These are phyloP conservation scores for Erinaceus europaeus DNA, from an alignment of 2,113 vertebrate species.

Conservation along the genomic window DNA sequence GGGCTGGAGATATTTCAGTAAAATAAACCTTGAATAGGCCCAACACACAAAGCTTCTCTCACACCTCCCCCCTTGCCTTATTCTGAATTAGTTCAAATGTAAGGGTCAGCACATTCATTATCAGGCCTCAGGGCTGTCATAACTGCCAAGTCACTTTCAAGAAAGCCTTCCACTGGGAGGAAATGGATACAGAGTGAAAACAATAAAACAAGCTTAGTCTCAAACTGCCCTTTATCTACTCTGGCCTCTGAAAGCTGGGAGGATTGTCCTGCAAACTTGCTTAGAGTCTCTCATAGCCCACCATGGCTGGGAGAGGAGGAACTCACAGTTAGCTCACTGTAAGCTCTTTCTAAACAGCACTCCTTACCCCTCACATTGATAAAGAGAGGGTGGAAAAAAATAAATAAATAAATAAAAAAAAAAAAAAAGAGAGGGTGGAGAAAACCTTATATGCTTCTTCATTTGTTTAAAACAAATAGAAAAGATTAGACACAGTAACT, in stretches of 20 bases:
- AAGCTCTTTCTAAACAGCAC: background rate
- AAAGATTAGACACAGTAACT: background rate
- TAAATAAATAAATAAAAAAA: too few relatives aligned
- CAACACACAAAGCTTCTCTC: background rate
- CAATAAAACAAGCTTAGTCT: background rate
- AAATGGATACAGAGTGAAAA: background rate
- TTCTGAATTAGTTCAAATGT: background rate
- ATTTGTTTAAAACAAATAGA: constrained; percentile 5
- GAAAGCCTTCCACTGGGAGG: background rate
- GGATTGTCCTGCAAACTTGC: too few relatives aligned
- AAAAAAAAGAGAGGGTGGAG: too few relatives aligned
- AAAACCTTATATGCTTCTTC: background rate
- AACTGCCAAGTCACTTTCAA: background rate
- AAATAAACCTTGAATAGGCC: background rate
- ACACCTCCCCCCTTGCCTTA: background rate
- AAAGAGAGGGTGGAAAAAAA: too few relatives aligned
- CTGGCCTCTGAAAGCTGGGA: background rate
- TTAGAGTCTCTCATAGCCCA: background rate
- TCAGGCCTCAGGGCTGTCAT: background rate
- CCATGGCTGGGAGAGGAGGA: background rate
- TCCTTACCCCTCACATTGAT: fast-evolving
- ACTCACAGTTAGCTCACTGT: background rate
- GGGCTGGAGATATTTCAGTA: background rate
- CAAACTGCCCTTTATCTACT: background rate
- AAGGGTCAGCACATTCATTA: background rate